Evolutionary conservation across 92 coral and sea anemone genomes (phyloP), one percentile per base, ranked within the genome.

Genomic region (Porites lobata): DNA sequence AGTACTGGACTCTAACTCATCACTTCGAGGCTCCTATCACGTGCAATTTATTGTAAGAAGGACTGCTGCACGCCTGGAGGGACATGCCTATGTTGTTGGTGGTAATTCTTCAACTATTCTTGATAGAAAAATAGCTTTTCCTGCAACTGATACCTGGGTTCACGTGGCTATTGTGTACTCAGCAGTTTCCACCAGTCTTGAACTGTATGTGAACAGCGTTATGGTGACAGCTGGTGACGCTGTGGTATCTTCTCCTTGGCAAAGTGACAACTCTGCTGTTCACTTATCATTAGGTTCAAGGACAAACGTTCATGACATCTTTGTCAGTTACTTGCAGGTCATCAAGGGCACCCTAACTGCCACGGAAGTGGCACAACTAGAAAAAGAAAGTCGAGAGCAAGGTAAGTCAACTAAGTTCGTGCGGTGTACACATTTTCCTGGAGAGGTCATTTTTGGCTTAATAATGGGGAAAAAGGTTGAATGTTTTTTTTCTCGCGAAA

Each of bases 81-180:
- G 67, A 14, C 81, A 77, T 57, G 81, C 69, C 15, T 77, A 57
- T 77, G 68, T 77, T 38, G 81, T 77, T 20, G 81, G 69, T 17
- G 67, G 54, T 24, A 58, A 58, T 56, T 58, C 81, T n/a, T 26
- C 22, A 14, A 38, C 13, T 5, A 22, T 77, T 57, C 68, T 77
- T 18, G 50, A 77, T 4, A 77, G 66, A 29, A 77, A 57, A 77
- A 32, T 26, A 15, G 54, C 24, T 24, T 77, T 77, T 11, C 81
- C 81, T 2, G 68, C 51, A n/a, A 61, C 81, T 12, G 54, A 77
- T 8, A 14, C 5, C 8, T 77, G 81, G 81, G 81, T 77, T 57
- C 81, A 77, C 21, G 81, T 77, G n/a, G 81, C 68, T 38, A 77
- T 77, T 59, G 69, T 58, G 6, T 77, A 77, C 29, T 77, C 81